Conservation (phyloP, 2,888 invertebrate species). For the Choristoneura rosaceana region DNA sequence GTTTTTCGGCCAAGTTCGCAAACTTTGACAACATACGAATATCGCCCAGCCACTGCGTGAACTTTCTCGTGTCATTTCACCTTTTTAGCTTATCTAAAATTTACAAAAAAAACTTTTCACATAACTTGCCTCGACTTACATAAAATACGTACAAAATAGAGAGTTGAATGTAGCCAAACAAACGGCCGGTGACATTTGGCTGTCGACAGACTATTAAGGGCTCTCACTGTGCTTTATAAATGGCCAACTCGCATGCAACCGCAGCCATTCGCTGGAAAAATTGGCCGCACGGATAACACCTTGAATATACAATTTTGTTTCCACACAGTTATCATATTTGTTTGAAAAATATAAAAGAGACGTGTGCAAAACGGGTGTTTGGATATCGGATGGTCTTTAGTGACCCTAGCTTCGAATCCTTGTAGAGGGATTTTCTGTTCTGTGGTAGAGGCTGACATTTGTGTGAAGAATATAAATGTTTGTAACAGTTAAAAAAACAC, state of each 20-base stretch:
- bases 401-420: too few species aligned
- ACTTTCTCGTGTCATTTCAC: too few species aligned
- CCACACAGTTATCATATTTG: conserved; percentile 12
- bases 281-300: conserved; percentile 60
- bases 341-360: not conserved
- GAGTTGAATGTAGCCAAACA: conserved; percentile 71
- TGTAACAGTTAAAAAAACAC: too few species aligned
- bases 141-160: conserved; percentile 68
- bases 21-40: too few species aligned
- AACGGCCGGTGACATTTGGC: conserved; percentile 80
- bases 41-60: too few species aligned
- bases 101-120: not conserved
- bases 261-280: conserved; percentile 67
- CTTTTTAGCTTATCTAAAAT: not conserved
- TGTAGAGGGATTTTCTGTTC: too few species aligned
- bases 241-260: conserved; percentile 76
- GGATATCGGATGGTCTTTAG: too few species aligned
- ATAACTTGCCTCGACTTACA: conserved; percentile 28
- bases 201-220: conserved; percentile 84
- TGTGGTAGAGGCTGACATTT: too few species aligned
- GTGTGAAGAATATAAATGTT: too few species aligned
- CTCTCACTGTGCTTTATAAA: conserved; percentile 79
- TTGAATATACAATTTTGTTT: conserved; percentile 72
- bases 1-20: too few species aligned
- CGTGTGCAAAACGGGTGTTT: not conserved